These are phyloP conservation scores for Liolophura sinensis DNA, from an alignment of 1,140 invertebrate genomes.

Conservation along the genomic window DNA sequence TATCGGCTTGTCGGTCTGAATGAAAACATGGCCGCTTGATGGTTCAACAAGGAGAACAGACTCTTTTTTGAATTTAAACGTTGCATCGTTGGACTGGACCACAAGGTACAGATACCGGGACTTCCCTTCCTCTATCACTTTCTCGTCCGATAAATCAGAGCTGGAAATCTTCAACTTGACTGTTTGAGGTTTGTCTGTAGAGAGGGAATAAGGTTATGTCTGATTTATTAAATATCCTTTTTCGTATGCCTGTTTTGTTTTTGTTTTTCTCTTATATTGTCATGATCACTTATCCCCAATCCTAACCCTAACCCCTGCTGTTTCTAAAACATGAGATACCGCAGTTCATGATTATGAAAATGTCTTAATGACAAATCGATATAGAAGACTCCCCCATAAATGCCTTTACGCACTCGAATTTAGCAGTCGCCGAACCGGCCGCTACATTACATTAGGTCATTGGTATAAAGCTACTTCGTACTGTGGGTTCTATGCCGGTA, in stretches of 20 bases:
- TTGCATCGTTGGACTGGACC: conserved; percentile 6
- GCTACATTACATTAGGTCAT: neutral
- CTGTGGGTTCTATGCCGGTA: neutral
- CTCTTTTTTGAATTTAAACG: conserved; percentile 14
- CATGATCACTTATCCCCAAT: neutral
- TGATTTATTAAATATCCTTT: neutral
- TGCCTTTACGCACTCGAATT: neutral
- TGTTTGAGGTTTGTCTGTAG: conserved; percentile 19
- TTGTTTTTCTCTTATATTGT: neutral
- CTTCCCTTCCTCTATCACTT: conserved; percentile 1
- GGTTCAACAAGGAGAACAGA: conserved; percentile 18
- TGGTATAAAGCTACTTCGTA: neutral
- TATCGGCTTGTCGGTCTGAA: conserved; percentile 46
- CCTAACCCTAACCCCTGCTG: no score
- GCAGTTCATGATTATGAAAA: no score
- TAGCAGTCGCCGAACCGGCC: neutral
- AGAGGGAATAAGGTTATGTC: neutral
- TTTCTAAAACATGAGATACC: no score
- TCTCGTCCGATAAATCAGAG: conserved; percentile 9
- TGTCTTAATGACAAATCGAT: no score
- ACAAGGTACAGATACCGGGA: conserved; percentile 26
- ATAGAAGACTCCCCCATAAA: no score
- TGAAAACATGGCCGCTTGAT: conserved; percentile 38
- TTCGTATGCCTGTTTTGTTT: neutral
- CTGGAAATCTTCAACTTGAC: conserved; percentile 13